These are phyloP conservation scores for Scyliorhinus canicula DNA, from an alignment of 2,797 vertebrate species.

Conservation along the genomic window DNA sequence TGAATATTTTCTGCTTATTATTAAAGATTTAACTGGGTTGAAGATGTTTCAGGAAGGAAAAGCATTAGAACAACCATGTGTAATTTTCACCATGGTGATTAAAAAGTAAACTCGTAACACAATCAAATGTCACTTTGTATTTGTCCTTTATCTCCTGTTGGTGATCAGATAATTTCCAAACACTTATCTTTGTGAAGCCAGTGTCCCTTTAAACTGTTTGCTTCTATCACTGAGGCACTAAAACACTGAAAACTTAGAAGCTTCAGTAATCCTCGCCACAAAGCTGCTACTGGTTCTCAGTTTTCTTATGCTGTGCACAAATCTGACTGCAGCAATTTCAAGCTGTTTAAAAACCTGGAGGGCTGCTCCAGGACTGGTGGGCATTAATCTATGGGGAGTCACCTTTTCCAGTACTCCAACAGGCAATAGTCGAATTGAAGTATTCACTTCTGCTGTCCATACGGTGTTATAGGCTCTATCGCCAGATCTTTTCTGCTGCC, in stretches of 20 bases:
- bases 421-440: neutral
- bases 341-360: neutral
- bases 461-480: neutral
- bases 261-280: neutral
- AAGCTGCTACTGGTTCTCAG: neutral
- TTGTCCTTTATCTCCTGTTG: neutral
- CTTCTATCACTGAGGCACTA: neutral
- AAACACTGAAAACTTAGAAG: neutral
- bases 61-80: neutral
- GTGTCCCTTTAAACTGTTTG: neutral
- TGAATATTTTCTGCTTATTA: too few relatives aligned
- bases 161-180: neutral
- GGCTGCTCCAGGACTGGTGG: too few relatives aligned
- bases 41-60: neutral
- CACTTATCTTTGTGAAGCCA: neutral
- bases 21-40: neutral
- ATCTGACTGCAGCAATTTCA: neutral
- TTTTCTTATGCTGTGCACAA: neutral
- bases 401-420: neutral
- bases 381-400: neutral
- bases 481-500: neutral
- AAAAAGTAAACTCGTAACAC: too few relatives aligned
- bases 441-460: constrained; percentile 1
- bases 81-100: neutral
- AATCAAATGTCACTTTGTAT: neutral